Percentiles rank a stretch among this genome's conserved stretches.
phyloP scores from a whole-genome alignment of 2,888 invertebrate species.

The Blera fallax region DNA sequence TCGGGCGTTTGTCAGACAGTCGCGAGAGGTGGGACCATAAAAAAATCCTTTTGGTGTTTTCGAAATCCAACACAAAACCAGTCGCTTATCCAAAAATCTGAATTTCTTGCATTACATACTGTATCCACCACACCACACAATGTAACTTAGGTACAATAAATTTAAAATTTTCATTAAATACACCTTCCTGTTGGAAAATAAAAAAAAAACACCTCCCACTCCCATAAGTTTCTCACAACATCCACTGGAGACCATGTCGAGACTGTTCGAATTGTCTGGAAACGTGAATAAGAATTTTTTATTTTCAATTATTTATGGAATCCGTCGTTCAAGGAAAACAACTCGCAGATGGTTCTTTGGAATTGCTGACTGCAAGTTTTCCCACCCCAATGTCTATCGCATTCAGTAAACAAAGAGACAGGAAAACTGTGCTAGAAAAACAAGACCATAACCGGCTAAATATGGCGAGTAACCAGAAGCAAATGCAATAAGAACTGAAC shows the following conservation, averaged over 20 bases:
- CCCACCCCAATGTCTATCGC: background rate
- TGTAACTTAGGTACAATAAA: too few relatives aligned
- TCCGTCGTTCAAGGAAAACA: conserved; percentile 4
- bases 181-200: background rate
- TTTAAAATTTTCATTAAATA: background rate
- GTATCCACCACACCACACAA: too few relatives aligned
- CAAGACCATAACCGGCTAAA: background rate
- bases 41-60: too few relatives aligned
- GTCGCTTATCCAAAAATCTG: too few relatives aligned
- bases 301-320: background rate
- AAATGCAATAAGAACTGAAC: conserved; percentile 5
- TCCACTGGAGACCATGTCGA: background rate
- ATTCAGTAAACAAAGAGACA: background rate
- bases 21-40: too few relatives aligned
- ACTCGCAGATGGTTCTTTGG: background rate
- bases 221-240: background rate
- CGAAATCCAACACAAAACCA: too few relatives aligned
- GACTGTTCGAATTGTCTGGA: background rate
- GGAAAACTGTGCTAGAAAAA: background rate
- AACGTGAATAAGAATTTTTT: conserved; percentile 1
- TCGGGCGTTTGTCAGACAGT: too few relatives aligned
- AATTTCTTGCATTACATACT: too few relatives aligned
- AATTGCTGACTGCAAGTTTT: background rate
- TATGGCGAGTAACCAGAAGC: background rate
- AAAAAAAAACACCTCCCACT: too few relatives aligned